A percentile compares a stretch with the other conserved stretches of the same genome.
phyloP scores from a whole-genome alignment of 2,888 invertebrate genomes.

The Meliscaeva auricollis region DNA sequence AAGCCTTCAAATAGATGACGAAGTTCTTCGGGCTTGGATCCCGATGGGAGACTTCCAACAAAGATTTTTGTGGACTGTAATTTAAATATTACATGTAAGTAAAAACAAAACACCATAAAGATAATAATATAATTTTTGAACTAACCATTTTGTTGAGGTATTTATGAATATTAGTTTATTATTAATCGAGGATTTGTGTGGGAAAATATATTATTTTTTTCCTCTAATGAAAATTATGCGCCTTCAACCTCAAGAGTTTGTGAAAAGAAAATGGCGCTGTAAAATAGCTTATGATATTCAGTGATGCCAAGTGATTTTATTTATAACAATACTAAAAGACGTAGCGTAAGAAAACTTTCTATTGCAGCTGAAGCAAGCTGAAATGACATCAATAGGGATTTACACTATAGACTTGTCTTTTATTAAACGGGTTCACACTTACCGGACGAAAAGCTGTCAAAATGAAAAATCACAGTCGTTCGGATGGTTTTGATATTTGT shows the following conservation, averaged over 20 bases:
- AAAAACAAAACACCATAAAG: not conserved
- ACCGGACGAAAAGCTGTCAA: too few species aligned
- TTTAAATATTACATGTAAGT: not conserved
- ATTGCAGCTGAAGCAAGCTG: too few species aligned
- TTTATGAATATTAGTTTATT: not conserved
- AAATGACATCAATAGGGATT: too few species aligned
- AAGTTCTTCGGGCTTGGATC: conserved; percentile 93
- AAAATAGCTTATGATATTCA: not conserved
- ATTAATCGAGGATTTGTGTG: not conserved
- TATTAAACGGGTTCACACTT: too few species aligned
- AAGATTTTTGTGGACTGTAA: conserved; percentile 93
- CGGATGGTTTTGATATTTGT: too few species aligned
- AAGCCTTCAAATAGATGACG: conserved; percentile 93
- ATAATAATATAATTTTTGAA: not conserved
- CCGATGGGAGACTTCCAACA: conserved; percentile 95
- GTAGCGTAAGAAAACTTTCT: not conserved
- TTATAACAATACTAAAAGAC: not conserved
- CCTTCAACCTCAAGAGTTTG: not conserved
- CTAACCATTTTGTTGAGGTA: conserved; percentile 16
- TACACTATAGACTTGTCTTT: too few species aligned
- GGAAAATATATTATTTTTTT: not conserved
- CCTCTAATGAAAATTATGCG: conserved; percentile 8
- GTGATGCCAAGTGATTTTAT: not conserved
- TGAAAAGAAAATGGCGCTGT: conserved; percentile 44
- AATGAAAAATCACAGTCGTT: too few species aligned